Base-by-base conservation (phyloP, 1,140 invertebrate genomes). In the Argopecten irradians region DNA sequence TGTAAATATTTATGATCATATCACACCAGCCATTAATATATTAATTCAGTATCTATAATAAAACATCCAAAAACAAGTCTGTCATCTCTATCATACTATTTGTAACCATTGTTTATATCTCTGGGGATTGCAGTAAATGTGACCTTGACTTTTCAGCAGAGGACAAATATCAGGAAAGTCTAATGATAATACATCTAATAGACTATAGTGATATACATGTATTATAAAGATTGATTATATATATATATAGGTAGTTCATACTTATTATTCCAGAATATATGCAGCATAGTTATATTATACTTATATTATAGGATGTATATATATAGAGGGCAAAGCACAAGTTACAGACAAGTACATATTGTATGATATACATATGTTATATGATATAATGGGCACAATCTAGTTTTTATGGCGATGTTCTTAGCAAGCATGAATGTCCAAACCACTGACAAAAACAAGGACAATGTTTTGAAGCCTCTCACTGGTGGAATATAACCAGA, bases 71-170 rank as follows among this genome's bases (percentile, higher is more conserved):
- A n/a, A 14, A 35, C 55, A 35, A 19, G 13, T 22, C 82, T 39
- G 3, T 84, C 32, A 16, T 36, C 36, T 34, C 82, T 83, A 19
- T 83, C 2, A 88, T 86, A 55, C 87, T 85, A 43, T 83, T 71
- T 46, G 32, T 41, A 83, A 43, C 71, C 33, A 36, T 87, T 41
- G 35, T n/a, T n/a, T n/a, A n/a, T n/a, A n/a, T n/a, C n/a, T n/a
- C n/a, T n/a, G n/a, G n/a, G n/a, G n/a, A n/a, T n/a, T n/a, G n/a
- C n/a, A n/a, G n/a, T n/a, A n/a, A n/a, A n/a, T n/a, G n/a, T 89
- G 55, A 86, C 86, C 90, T 84, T 87, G 83, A 87, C 85, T 83
- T 46, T 41, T 85, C 16, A 2, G 19, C 36, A 87, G 82, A 36
- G n/a, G 19, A 11, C 28, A 28, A 71, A 19, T 19, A 55, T 11